A percentile compares a stretch with the other conserved stretches of the same genome.
These are phyloP conservation scores for Drosophila trichaetosa DNA, from an alignment of 2,888 invertebrate species.

Conservation along the genomic window DNA sequence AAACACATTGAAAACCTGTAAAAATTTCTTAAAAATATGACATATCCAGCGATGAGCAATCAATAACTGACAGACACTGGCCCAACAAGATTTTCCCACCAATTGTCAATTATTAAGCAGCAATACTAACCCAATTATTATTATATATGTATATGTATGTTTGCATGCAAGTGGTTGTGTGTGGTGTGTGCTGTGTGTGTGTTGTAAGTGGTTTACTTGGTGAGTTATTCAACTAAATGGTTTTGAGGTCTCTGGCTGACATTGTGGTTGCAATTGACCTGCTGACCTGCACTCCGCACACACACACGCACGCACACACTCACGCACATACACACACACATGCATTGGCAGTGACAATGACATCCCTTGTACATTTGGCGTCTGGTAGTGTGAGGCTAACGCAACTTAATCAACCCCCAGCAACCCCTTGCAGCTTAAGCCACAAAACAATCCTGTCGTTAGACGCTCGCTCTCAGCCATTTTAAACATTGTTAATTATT, in stretches of 20 bases:
- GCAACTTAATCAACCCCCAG: neutral
- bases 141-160: constrained; percentile 7
- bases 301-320: constrained; percentile 16
- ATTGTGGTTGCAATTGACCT: constrained; percentile 78
- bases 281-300: constrained; percentile 61
- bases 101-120: constrained; percentile 66
- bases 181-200: constrained; percentile 9
- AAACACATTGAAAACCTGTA: constrained; percentile 52
- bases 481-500: constrained; percentile 81
- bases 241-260: constrained; percentile 62
- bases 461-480: constrained; percentile 54
- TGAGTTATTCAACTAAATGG: constrained; percentile 49
- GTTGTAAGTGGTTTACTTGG: constrained; percentile 27
- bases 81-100: constrained; percentile 79
- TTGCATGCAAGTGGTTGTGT: neutral
- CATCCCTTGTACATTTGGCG: constrained; percentile 8
- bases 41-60: constrained; percentile 58
- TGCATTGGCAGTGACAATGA: constrained; percentile 7
- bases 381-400: constrained; percentile 12
- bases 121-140: constrained; percentile 64
- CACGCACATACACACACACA: neutral
- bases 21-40: constrained; percentile 34
- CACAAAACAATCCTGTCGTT: constrained; percentile 15
- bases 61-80: constrained; percentile 77
- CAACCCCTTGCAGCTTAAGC: neutral